phyloP scores from a whole-genome alignment of 2,797 vertebrate species.

The Dryobates pubescens region DNA sequence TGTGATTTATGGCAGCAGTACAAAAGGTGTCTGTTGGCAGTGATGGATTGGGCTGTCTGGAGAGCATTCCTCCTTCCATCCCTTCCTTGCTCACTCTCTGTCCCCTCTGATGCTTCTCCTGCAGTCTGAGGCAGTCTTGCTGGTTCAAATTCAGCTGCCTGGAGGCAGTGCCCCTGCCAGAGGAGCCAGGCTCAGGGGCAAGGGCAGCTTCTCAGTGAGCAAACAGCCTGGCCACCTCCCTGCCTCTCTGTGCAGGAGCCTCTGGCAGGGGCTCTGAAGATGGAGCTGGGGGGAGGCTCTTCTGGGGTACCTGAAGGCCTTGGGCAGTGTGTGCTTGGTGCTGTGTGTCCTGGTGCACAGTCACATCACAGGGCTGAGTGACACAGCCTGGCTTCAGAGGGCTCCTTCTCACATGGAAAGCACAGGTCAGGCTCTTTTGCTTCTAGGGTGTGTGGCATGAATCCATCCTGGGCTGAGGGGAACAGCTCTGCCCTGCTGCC shows the following conservation, averaged over 20 bases:
- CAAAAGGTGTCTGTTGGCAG: not conserved
- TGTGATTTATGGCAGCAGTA: not conserved
- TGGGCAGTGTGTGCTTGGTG: not conserved
- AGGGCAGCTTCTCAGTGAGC: not conserved
- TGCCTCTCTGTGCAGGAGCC: not conserved
- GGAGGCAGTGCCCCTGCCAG: not conserved
- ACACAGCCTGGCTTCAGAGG: not conserved
- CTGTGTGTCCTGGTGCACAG: rapidly evolving
- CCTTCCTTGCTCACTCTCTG: not conserved
- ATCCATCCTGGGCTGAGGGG: not conserved
- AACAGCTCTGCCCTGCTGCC: not conserved
- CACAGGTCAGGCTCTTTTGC: not conserved
- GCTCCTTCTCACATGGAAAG: not conserved
- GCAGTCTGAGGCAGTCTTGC: not conserved
- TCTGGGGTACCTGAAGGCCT: not conserved
- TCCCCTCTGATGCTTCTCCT: not conserved
- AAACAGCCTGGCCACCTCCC: not conserved
- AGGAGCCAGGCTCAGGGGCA: not conserved
- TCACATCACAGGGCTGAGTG: rapidly evolving
- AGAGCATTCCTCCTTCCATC: not conserved
- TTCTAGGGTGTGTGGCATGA: not conserved
- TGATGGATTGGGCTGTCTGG: not conserved
- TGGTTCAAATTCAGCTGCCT: not conserved
- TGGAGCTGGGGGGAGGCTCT: not conserved
- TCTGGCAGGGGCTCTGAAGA: not conserved